Evolutionary conservation across 1,140 invertebrate genomes (phyloP).

Genomic region (Zaprionus africanus): DNA sequence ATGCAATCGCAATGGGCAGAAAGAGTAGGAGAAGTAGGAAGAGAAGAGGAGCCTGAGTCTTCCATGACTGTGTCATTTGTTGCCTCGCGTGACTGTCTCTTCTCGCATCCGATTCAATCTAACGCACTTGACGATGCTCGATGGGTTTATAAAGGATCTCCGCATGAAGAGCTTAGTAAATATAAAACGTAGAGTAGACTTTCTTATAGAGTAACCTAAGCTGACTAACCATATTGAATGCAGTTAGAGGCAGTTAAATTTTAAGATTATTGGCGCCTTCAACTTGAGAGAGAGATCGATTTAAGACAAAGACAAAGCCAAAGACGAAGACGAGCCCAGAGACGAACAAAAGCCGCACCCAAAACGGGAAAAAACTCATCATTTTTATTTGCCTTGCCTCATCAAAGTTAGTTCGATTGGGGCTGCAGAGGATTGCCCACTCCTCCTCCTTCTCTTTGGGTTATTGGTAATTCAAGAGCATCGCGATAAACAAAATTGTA

Average conservation of each 20-base stretch:
- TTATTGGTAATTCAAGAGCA: conserved; percentile 74
- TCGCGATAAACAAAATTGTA: conserved; percentile 61
- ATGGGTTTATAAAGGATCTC: not conserved
- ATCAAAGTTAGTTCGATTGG: not conserved
- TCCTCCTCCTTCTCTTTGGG: not conserved
- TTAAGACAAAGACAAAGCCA: not conserved
- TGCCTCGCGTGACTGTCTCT: not conserved
- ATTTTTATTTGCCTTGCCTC: conserved; percentile 31
- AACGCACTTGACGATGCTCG: not conserved
- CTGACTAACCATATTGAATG: not conserved
- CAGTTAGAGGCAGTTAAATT: conserved; percentile 16
- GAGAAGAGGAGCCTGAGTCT: not conserved
- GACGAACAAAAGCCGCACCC: conserved; percentile 25
- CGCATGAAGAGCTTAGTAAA: not conserved
- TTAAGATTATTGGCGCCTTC: conserved; percentile 75
- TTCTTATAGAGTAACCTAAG: not conserved
- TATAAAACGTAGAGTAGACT: not conserved
- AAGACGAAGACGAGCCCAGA: conserved; percentile 11
- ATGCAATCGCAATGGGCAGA: not conserved
- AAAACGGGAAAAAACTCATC: conserved; percentile 28
- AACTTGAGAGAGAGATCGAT: conserved; percentile 53
- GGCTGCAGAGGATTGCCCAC: no score
- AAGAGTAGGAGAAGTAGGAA: not conserved
- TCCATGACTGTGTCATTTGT: not conserved
- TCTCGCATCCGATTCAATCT: not conserved